Conservation (phyloP, 2,113 vertebrate genomes). For the Ictalurus punctatus region DNA sequence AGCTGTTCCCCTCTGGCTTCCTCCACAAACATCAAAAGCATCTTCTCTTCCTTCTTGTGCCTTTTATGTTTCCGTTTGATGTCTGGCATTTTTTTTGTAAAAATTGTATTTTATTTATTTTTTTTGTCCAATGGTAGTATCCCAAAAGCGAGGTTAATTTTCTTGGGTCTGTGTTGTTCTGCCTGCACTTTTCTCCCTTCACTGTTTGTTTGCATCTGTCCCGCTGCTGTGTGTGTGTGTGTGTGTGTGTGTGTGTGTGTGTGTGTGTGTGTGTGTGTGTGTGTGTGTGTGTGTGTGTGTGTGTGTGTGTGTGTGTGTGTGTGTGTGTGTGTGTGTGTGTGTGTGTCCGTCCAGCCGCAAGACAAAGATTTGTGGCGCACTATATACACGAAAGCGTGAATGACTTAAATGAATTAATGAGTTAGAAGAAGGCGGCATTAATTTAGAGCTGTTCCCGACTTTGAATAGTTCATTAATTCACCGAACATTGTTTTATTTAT, state of each 20-base stretch:
- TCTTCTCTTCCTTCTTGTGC: constrained; percentile 51
- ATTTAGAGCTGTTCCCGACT: not conserved
- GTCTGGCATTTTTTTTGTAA: constrained; percentile 35
- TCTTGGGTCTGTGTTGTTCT: constrained; percentile 21
- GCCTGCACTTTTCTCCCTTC: constrained; percentile 31
- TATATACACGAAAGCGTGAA: constrained; percentile 56
- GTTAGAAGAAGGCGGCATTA: not conserved
- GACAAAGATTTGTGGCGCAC: not conserved
- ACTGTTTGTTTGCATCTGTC: constrained; percentile 30
- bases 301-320: constrained; percentile 24
- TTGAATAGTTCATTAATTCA: constrained; percentile 33
- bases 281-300: not conserved
- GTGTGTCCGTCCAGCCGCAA: not conserved
- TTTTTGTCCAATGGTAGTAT: constrained; percentile 47
- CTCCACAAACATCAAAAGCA: constrained; percentile 55
- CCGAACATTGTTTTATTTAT: not conserved
- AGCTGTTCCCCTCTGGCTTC: constrained; percentile 48
- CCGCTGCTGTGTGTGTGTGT: constrained; percentile 26
- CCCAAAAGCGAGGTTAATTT: constrained; percentile 54
- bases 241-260: constrained; percentile 35
- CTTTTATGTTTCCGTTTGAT: constrained; percentile 57
- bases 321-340: not conserved
- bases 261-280: not conserved
- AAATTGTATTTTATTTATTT: not conserved
- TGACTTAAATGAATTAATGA: constrained; percentile 33